Percentiles rank a stretch among this genome's conserved stretches.
These are phyloP conservation scores for Pristionchus japonicus DNA, from an alignment of 2,888 invertebrate species.

Conservation along the genomic window DNA sequence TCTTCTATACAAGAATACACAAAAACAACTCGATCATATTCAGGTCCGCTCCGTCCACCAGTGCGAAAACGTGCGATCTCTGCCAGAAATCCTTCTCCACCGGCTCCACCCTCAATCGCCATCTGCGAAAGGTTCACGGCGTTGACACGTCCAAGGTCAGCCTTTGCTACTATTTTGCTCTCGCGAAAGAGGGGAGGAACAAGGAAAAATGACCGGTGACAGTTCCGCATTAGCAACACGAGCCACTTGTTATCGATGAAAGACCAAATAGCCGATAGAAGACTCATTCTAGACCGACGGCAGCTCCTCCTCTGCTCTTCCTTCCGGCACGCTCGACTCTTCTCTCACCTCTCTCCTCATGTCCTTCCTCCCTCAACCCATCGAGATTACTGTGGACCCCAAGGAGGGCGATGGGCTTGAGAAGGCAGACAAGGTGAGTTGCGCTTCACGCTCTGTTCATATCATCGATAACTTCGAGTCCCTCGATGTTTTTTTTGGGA, in stretches of 20 bases:
- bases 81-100: slow-evolving; percentile 12
- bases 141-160: background rate
- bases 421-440: background rate
- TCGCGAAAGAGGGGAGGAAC: too few relatives aligned
- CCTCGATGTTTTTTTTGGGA: background rate
- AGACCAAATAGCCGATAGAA: background rate
- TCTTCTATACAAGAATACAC: too few relatives aligned
- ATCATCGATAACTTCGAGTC: background rate
- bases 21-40: background rate
- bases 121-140: slow-evolving; percentile 13
- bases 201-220: background rate
- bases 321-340: background rate
- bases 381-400: background rate
- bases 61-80: background rate
- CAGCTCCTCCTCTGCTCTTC: background rate
- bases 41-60: background rate
- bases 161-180: too few relatives aligned
- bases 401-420: background rate
- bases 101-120: background rate
- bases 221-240: background rate
- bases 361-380: background rate
- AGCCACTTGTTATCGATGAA: too few relatives aligned
- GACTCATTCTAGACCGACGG: background rate
- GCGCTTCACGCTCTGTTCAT: background rate
- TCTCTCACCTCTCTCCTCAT: background rate